These are phyloP conservation scores for Botrylloides violaceus DNA, from an alignment of 23 tunicate genomes.

Conservation along the genomic window DNA sequence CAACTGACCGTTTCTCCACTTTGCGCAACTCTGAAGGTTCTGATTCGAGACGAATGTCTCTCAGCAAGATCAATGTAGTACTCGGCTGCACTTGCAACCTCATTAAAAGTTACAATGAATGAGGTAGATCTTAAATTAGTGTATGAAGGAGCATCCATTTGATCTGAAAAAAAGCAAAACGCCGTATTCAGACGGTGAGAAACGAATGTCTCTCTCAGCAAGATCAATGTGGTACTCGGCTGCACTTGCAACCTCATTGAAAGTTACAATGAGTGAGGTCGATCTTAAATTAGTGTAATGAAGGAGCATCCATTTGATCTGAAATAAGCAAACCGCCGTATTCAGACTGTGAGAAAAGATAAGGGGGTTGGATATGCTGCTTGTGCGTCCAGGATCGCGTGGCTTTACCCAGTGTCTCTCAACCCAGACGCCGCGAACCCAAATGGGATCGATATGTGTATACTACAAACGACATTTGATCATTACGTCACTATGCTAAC, in stretches of 20 bases:
- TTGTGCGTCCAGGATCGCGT: too few relatives aligned
- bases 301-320: not conserved
- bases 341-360: too few relatives aligned
- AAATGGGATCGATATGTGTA: too few relatives aligned
- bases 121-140: not conserved
- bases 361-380: too few relatives aligned
- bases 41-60: not conserved
- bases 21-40: not conserved
- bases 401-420: too few relatives aligned
- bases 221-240: too few relatives aligned
- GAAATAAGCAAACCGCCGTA: too few relatives aligned
- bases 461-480: too few relatives aligned
- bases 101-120: not conserved
- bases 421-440: too few relatives aligned
- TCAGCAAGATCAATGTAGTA: not conserved
- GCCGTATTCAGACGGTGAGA: too few relatives aligned
- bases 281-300: not conserved
- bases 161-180: not conserved
- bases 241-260: not conserved
- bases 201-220: too few relatives aligned
- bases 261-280: not conserved
- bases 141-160: not conserved
- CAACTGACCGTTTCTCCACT: not conserved
- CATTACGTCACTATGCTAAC: too few relatives aligned
- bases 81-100: not conserved